Evolutionary conservation across 2,888 invertebrate species (phyloP), one percentile per base, ranked within the genome.

Genomic region (Diogma glabrata): DNA sequence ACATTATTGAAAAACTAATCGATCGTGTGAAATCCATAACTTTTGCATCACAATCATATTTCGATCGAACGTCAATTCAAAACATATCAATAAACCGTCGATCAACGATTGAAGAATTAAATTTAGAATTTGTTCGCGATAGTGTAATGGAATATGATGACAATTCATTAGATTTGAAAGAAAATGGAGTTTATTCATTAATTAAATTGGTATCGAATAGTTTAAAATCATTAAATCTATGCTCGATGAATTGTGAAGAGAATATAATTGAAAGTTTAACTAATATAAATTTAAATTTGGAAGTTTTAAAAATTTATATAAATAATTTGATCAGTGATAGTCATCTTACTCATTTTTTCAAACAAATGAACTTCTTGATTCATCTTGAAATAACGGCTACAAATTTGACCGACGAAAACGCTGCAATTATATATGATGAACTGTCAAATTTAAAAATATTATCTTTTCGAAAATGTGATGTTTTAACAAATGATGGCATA

Each of bases 391-490:
- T 43, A 12, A 20, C 20, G 5, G 43, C 22, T 2, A 43, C 43
- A 5, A 2, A 22, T 8, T 22, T 43, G 7, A 43, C 22, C 23
- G 22, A 43, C n/a, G 43, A 22, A 6, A 43, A 43, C 23, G 43
- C 43, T 7, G 23, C 20, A 22, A 9, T 43, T 43, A 43, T 43
- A 22, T 43, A 43, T 43, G 43, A 43, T 43, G 23, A 43, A 22
- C 23, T 43, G 23, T 23, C 12, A 22, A 23, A 43, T 22, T 43
- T 43, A n/a, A 6, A 23, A 22, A 22, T 23, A 4, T 43, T 43
- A 22, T 22, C 43, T 7, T 43, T 43, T 9, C 43, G 22, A 20
- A 23, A 43, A 22, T 43, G 43, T 43, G 43, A 43, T 7, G 3
- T 43, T 14, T 14, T 43, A 43, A 8, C n/a, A 7, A 43, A 43